Base-by-base conservation (phyloP, 2,888 invertebrate species). In the Lordiphosa fenestrarum region DNA sequence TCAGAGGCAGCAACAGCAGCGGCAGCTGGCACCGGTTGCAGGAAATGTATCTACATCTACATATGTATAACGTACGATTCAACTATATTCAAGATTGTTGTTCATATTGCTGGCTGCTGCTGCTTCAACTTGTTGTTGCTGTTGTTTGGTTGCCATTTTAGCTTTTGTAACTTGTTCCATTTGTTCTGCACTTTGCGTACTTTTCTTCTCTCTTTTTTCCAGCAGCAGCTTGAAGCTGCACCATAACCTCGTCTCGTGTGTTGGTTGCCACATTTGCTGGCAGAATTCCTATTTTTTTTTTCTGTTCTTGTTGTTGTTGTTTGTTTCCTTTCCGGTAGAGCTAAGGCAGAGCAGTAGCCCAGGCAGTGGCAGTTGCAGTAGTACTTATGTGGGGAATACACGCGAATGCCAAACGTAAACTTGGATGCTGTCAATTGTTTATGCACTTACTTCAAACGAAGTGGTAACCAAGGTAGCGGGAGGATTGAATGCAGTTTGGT, bases 41-140 rank as follows among this genome's bases (percentile, higher is more conserved):
- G 77, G 73, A 80, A 80, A 77, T 76, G 73, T 80, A 77, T 76
- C 77, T 76, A 71, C 76, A 77, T 76, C 77, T 80, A 76, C 81
- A 77, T 80, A 77, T 76, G 81, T 73, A 76, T 30, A 9, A 57
- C 71, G 69, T 76, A 63, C 71, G 30, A 30, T 30, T 30, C 30
- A 30, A 30, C 30, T 73, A 77, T 77, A 80, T 77, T 77, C 73
- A 77, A 77, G 81, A 76, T 80, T 76, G 73, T 76, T 80, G 80
- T 73, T 76, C 76, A 76, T 76, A 76, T 80, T 67, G 73, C 69
- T 67, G 76, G 49, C 67, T 62, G 70, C 51, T 46, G 25, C 6
- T 25, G 5, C 19, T 21, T 41, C 25, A 21, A 30, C 38, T 49
- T 12, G 10, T 23, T 36, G 35, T 13, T 64, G 56, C 44, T 48